Conservation (phyloP, 2,113 vertebrate genomes). For the Sinocyclocheilus maitianheensis region DNA sequence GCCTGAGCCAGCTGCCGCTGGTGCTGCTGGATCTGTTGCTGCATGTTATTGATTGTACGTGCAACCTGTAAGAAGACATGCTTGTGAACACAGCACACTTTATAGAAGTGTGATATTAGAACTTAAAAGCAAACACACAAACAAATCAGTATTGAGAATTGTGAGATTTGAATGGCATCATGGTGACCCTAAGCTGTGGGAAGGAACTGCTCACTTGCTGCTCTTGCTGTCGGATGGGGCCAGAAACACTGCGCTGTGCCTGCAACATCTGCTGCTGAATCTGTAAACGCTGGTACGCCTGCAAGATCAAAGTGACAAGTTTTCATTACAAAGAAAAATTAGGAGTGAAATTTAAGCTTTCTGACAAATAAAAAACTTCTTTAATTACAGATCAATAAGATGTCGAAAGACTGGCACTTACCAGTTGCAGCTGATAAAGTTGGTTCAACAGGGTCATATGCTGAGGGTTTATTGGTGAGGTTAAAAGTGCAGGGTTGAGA, state of each 20-base stretch:
- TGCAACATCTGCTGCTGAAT: slow-evolving; percentile 99
- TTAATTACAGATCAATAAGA: not conserved
- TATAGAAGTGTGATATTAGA: not conserved
- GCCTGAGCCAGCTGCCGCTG: slow-evolving; percentile 99
- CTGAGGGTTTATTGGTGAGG: slow-evolving; percentile 99
- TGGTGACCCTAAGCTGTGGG: not conserved
- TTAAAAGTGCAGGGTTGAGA: slow-evolving; percentile 99
- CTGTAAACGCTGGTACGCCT: slow-evolving; percentile 99
- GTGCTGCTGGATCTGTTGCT: slow-evolving; percentile 99
- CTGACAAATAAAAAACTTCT: not conserved
- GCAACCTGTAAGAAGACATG: slow-evolving; percentile 81
- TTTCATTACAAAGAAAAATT: not conserved
- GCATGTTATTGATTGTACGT: slow-evolving; percentile 99
- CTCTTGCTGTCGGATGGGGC: slow-evolving; percentile 99
- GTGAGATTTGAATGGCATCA: not conserved
- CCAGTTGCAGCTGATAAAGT: slow-evolving; percentile 99
- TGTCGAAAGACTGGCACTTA: slow-evolving; percentile 70
- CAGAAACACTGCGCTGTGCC: slow-evolving; percentile 97
- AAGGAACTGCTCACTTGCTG: slow-evolving; percentile 86
- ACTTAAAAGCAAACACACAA: not conserved
- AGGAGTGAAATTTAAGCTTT: not conserved
- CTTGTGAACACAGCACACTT: not conserved
- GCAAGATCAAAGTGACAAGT: not conserved
- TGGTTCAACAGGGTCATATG: slow-evolving; percentile 99
- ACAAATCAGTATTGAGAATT: not conserved